Percentiles rank a stretch among this genome's conserved stretches.
phyloP scores from a whole-genome alignment of 1,140 invertebrate genomes.

The Mya arenaria region DNA sequence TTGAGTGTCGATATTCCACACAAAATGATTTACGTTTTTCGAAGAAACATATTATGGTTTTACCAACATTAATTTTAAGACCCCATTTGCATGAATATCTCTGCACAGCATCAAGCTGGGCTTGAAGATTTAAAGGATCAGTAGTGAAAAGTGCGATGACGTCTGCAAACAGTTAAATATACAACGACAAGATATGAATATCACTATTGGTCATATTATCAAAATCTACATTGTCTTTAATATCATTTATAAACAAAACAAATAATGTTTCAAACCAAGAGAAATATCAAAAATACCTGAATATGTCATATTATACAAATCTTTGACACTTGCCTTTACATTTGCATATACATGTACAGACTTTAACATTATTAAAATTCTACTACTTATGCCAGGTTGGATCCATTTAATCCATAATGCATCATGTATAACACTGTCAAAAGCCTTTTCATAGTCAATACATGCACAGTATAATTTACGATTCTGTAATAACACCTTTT shows the following conservation, averaged over 20 bases:
- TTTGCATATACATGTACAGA: too few relatives aligned
- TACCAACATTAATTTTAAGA: conserved; percentile 16
- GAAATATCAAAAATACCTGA: conserved; percentile 30
- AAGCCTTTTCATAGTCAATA: conserved; percentile 1
- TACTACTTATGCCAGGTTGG: background rate
- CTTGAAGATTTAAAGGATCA: background rate
- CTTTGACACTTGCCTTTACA: too few relatives aligned
- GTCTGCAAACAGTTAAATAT: conserved; percentile 14
- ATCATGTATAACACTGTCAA: conserved; percentile 11
- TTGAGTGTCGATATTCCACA: background rate
- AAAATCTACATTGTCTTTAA: background rate
- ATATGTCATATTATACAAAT: too few relatives aligned
- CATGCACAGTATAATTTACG: conserved; percentile 1
- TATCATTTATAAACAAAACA: conserved; percentile 21
- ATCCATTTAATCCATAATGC: conserved; percentile 19
- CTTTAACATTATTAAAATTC: too few relatives aligned
- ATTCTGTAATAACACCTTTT: background rate
- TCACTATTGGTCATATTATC: background rate
- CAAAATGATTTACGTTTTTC: conserved; percentile 2
- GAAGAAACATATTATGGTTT: conserved; percentile 31
- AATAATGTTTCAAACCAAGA: conserved; percentile 23
- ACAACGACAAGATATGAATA: background rate
- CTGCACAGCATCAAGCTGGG: conserved; percentile 7
- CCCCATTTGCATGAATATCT: conserved; percentile 18
- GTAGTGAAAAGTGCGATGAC: conserved; percentile 26